Evolutionary conservation across 2,888 invertebrate species (phyloP).

Genomic region (Therioaphis trifolii): DNA sequence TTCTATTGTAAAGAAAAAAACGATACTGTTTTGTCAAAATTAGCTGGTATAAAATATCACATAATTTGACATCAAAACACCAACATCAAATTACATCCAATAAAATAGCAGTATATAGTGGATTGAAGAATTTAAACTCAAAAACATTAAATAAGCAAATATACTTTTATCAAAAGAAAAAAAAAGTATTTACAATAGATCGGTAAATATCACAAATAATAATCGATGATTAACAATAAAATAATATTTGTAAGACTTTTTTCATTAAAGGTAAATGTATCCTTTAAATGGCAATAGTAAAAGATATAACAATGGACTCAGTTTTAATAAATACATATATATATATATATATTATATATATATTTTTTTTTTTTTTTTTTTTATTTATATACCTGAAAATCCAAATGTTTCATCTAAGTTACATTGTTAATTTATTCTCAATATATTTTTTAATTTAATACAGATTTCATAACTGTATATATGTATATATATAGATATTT

Average conservation of each 20-base stretch:
- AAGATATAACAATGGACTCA: not conserved
- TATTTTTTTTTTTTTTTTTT: no score
- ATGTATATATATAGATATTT: not conserved
- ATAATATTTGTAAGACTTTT: not conserved
- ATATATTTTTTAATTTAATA: not conserved
- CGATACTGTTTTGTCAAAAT: slow-evolving; percentile 12
- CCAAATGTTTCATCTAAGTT: not conserved
- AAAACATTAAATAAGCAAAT: not conserved
- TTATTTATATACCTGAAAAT: not conserved
- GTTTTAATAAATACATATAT: not conserved
- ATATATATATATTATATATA: not conserved
- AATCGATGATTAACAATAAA: not conserved
- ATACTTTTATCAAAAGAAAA: no score
- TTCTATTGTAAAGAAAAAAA: slow-evolving; percentile 44
- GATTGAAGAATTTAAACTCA: not conserved
- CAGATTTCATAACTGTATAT: not conserved
- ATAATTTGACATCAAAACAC: slow-evolving; percentile 15
- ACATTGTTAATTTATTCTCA: not conserved
- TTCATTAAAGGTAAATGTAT: not conserved
- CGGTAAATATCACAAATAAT: not conserved
- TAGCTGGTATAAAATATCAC: slow-evolving; percentile 38
- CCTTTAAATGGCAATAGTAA: not conserved
- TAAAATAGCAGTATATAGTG: not conserved
- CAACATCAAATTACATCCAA: not conserved
- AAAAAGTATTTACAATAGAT: not conserved